These are phyloP conservation scores for Diadumene lineata DNA, from an alignment of 92 coral and sea anemone genomes.

Conservation along the genomic window DNA sequence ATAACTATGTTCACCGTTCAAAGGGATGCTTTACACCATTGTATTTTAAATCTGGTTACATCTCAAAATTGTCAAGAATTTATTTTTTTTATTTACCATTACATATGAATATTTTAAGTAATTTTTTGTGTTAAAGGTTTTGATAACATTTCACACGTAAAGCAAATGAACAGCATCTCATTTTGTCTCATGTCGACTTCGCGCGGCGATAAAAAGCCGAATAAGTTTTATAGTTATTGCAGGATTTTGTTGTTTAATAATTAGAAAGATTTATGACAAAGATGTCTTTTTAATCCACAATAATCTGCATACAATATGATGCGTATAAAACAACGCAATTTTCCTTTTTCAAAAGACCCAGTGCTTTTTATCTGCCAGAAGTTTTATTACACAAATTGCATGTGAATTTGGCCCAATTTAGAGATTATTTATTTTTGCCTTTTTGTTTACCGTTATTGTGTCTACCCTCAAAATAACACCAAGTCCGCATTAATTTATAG, in stretches of 20 bases:
- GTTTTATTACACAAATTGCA: constrained; percentile 1
- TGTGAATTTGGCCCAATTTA: constrained; percentile 13
- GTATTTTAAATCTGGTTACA: too few species aligned
- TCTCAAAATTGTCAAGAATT: too few species aligned
- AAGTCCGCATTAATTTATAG: neutral
- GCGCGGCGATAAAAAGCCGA: neutral
- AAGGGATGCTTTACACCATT: too few species aligned
- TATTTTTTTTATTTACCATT: neutral
- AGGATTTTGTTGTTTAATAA: neutral
- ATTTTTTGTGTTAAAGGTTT: neutral
- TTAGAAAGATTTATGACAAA: neutral
- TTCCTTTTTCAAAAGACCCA: neutral
- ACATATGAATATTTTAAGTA: neutral
- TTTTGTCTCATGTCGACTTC: neutral
- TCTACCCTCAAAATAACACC: neutral
- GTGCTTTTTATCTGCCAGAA: neutral
- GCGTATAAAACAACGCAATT: neutral
- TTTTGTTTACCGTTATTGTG: constrained; percentile 7
- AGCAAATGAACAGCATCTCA: neutral
- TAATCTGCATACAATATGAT: neutral
- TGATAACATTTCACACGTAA: neutral
- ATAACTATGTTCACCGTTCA: too few species aligned
- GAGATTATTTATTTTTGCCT: neutral
- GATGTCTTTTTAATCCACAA: neutral
- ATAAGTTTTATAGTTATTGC: too few species aligned